phyloP scores from a whole-genome alignment of 2,113 vertebrate species.

The Sakesphorus luctuosus region DNA sequence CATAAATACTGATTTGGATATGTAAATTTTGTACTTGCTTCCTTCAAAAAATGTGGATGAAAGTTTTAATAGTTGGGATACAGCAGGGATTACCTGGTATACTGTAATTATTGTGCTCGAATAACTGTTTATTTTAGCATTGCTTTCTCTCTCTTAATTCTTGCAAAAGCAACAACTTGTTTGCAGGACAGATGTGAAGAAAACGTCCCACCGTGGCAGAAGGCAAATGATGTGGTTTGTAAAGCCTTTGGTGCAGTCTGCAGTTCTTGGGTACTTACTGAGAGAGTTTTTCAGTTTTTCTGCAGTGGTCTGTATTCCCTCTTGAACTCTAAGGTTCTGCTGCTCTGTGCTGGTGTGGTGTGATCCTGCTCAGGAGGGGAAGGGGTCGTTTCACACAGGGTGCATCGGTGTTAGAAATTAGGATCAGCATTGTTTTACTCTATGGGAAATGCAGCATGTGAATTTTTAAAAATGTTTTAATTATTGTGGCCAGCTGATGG shows the following conservation, averaged over 20 bases:
- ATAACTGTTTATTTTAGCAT: rapidly evolving
- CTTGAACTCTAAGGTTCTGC: neutral
- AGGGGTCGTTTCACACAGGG: neutral
- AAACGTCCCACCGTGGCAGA: neutral
- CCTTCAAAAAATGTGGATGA: neutral
- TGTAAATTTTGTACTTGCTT: neutral
- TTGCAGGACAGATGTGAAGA: neutral
- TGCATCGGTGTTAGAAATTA: neutral
- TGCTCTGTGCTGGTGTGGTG: neutral
- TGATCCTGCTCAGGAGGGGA: neutral
- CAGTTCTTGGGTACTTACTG: neutral
- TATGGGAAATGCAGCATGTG: neutral
- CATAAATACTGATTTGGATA: neutral
- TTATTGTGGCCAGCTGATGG: neutral
- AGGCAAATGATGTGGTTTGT: rapidly evolving
- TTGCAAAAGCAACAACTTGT: neutral
- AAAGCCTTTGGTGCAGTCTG: neutral
- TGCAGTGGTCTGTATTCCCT: rapidly evolving
- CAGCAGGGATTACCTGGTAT: neutral
- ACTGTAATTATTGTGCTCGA: neutral
- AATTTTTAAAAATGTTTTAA: neutral
- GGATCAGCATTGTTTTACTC: conserved; percentile 31
- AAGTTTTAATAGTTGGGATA: neutral
- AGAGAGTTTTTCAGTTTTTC: neutral
- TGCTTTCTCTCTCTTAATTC: neutral